Conservation (phyloP, 1,140 invertebrate genomes). For the Diachasmimorpha longicaudata region DNA sequence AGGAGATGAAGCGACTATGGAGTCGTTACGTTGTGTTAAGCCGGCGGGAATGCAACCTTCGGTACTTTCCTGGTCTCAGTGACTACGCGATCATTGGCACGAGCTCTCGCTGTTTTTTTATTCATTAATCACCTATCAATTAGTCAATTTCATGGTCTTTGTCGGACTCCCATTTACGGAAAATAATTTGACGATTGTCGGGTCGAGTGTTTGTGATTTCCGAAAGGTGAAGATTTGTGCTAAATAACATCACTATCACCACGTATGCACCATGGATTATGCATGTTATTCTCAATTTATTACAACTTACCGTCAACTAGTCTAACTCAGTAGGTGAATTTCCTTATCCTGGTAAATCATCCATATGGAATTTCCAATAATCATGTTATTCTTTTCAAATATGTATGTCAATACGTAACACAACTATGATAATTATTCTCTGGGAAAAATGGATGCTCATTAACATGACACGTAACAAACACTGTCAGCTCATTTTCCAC, state of each 20-base stretch:
- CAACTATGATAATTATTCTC: background rate
- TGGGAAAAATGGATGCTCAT: too few species aligned
- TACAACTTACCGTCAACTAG: too few species aligned
- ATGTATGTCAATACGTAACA: background rate
- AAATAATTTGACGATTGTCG: too few species aligned
- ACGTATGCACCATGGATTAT: background rate
- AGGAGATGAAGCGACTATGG: conserved; percentile 15
- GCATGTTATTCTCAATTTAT: background rate
- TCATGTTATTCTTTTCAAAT: background rate
- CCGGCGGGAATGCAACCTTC: conserved; percentile 50
- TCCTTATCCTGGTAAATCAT: background rate
- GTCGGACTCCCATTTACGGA: too few species aligned
- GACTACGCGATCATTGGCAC: conserved; percentile 2
- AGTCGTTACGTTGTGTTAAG: conserved; percentile 19
- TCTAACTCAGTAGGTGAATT: background rate
- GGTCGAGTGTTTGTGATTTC: too few species aligned
- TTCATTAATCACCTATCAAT: background rate
- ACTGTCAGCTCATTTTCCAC: background rate
- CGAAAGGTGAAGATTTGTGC: background rate
- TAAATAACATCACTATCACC: background rate
- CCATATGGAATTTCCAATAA: background rate
- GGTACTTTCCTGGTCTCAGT: conserved; percentile 19
- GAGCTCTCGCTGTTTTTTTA: background rate
- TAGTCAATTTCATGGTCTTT: too few species aligned
- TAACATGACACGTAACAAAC: background rate